phyloP scores from a whole-genome alignment of 2,113 vertebrate species.

The Neogale vison region DNA sequence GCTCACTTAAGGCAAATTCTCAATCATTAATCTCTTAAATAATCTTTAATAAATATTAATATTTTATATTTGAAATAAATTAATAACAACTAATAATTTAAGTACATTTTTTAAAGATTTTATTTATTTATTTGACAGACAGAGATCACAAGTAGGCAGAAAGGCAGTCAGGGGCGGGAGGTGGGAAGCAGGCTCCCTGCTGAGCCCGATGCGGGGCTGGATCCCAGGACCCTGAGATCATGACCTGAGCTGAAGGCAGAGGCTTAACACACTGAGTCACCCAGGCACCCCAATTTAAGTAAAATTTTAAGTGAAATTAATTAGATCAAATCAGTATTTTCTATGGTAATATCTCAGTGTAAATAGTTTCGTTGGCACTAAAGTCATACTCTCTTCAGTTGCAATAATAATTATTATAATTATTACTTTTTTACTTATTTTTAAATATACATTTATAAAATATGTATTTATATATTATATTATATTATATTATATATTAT shows the following conservation, averaged over 20 bases:
- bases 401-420: background rate
- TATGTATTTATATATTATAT: no score
- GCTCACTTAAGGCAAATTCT: background rate
- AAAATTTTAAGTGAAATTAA: background rate
- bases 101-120: background rate
- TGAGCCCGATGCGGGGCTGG: no score
- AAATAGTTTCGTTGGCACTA: background rate
- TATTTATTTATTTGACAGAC: no score
- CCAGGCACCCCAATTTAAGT: background rate
- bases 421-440: background rate
- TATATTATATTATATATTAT: no score
- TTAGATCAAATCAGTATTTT: background rate
- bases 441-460: no score
- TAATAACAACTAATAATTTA: background rate
- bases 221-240: no score
- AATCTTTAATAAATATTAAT: background rate
- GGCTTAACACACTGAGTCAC: no score
- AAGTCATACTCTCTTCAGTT: background rate
- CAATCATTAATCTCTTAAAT: background rate
- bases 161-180: fast-evolving
- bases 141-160: no score
- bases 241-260: no score
- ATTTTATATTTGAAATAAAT: background rate
- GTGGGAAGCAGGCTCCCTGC: no score
- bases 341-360: background rate